Conservation (phyloP, 2,888 invertebrate genomes). For the Ceriagrion tenellum region DNA sequence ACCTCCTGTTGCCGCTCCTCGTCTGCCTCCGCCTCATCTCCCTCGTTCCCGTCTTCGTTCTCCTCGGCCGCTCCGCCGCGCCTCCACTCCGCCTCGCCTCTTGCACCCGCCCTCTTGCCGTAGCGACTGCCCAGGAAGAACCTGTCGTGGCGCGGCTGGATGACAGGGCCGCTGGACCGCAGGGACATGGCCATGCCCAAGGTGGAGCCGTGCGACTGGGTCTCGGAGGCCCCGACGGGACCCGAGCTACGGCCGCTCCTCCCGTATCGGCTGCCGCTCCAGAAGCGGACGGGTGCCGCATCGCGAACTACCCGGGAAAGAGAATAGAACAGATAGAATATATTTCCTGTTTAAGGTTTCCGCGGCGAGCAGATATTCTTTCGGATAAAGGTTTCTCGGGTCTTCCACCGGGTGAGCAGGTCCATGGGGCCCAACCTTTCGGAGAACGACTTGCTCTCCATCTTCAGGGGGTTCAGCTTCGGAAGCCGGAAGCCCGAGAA, state of each 20-base stretch:
- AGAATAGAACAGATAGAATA: too few species aligned
- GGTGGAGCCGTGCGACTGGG: conserved; percentile 20
- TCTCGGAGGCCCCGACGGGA: conserved; percentile 44
- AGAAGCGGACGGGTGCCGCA: conserved; percentile 70
- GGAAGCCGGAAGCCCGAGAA: too few species aligned
- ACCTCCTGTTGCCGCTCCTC: not conserved
- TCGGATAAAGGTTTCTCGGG: too few species aligned
- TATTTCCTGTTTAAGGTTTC: too few species aligned
- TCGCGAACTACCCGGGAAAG: conserved; percentile 4
- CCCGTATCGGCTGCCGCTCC: conserved; percentile 74
- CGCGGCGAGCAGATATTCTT: too few species aligned
- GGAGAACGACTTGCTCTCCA: too few species aligned
- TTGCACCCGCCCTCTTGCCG: conserved; percentile 75
- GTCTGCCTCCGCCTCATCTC: not conserved
- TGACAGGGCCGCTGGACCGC: conserved; percentile 69
- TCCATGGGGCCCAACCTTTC: too few species aligned
- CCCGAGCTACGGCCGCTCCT: conserved; percentile 71
- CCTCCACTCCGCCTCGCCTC: conserved; percentile 53
- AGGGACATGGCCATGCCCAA: conserved; percentile 43
- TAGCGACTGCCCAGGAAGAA: conserved; percentile 79
- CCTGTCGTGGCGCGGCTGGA: conserved; percentile 75
- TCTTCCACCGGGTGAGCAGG: too few species aligned
- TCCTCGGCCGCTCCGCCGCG: not conserved
- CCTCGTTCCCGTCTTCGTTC: not conserved
- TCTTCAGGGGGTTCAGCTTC: too few species aligned